Conservation (phyloP, 2,113 vertebrate species). For the Empidonax traillii region DNA sequence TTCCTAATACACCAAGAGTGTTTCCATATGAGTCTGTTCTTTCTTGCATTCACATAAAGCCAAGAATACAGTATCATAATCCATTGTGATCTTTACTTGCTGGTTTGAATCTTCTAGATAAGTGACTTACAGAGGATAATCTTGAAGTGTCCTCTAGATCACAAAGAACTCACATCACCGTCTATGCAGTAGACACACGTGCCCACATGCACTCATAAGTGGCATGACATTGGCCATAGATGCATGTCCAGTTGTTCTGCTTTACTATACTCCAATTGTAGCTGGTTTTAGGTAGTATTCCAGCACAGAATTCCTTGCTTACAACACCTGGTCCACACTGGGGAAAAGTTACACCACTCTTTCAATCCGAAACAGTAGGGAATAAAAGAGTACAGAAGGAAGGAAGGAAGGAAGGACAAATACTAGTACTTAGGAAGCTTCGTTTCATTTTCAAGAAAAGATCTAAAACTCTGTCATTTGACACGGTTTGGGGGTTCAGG, state of each 20-base stretch:
- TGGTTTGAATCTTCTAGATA: not conserved
- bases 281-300: not conserved
- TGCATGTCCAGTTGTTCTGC: not conserved
- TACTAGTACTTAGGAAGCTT: not conserved
- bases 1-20: not conserved
- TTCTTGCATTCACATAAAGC: not conserved
- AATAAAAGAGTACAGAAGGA: not conserved
- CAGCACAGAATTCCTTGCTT: not conserved
- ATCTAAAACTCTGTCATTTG: not conserved
- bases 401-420: not conserved
- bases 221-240: not conserved
- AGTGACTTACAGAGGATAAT: not conserved
- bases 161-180: not conserved
- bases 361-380: not conserved
- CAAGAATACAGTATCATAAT: not conserved
- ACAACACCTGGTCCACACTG: not conserved
- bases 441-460: not conserved
- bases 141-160: not conserved
- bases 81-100: not conserved
- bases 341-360: not conserved
- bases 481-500: too few relatives aligned
- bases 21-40: not conserved
- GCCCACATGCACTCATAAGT: accelerated
- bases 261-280: accelerated
- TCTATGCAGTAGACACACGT: not conserved